Evolutionary conservation across 2,113 vertebrate species (phyloP), one percentile per base, ranked within the genome.

Genomic region (Microcebus ravelobensis): DNA sequence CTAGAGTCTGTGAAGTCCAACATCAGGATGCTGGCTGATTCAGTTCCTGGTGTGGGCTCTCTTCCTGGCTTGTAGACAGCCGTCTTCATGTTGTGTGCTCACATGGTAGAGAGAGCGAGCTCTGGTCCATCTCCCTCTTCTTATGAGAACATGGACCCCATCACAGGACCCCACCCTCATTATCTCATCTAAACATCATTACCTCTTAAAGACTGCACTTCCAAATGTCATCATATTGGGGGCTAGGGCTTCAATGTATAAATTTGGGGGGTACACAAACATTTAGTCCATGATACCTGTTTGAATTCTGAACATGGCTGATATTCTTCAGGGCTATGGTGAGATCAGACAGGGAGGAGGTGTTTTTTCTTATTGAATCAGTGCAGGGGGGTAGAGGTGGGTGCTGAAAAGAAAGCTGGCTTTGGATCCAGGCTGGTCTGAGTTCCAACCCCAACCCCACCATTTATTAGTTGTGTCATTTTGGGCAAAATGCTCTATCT

Each of bases 311-410:
- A 34, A 27, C 25, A 34, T 31, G 8, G 14, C 63, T 31, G 4
- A 12, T 74, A 45, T 23, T 70, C 21, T 45, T 9, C 36, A 27
- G 45, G 65, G 23, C 71, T 59, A 48, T 31, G 27, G 34, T 17
- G 7, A n/a, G 55, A 7, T 17, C 17, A n/a, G 52, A 25, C 0
- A 4, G 57, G 57, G 4, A 29, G 20, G 27, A 61, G 25, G 5
- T 14, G 0, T 36, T 21, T 65, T 1, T 76, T 45, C 74, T 86
- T 42, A n/a, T 4, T 68, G 68, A 80, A 48, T 61, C 45, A 42
- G 39, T 0, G 2, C n/a, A 20, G 10, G 45, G 2, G 2, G 4
- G 21, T 8, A 12, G 34, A 13, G 3, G 8, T 29, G 14, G 59
- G 25, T 6, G 1, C 0, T 45, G 6, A 34, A 9, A 34, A 71